Evolutionary conservation across 2,797 vertebrate species (phyloP).

Genomic region (Furcifer pardalis): DNA sequence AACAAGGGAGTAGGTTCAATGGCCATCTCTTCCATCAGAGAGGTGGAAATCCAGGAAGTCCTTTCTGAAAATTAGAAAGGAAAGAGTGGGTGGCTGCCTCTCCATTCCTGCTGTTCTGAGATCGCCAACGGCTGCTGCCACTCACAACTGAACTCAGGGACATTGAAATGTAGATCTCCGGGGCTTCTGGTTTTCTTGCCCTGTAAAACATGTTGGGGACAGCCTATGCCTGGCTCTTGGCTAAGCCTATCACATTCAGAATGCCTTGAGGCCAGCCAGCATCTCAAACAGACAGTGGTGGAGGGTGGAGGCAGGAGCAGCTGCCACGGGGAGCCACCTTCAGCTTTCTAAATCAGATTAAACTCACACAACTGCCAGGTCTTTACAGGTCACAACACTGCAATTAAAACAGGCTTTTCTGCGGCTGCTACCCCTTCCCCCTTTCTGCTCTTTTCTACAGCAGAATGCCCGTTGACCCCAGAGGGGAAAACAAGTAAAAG

Average conservation of each 20-base stretch:
- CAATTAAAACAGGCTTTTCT: slow-evolving; percentile 65
- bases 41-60: rapidly evolving
- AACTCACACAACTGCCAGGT: slow-evolving; percentile 19
- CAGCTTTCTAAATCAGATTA: slow-evolving; percentile 52
- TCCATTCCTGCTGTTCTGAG: background rate
- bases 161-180: background rate
- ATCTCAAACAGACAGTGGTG: background rate
- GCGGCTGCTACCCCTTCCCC: background rate
- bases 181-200: background rate
- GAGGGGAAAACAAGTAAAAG: background rate
- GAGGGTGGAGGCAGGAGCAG: slow-evolving; percentile 15
- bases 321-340: background rate
- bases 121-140: background rate
- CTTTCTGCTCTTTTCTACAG: background rate
- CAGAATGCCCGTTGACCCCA: slow-evolving; percentile 19
- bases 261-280: slow-evolving; percentile 25
- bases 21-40: background rate
- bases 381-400: slow-evolving; percentile 36
- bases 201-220: background rate
- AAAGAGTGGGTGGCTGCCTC: rapidly evolving
- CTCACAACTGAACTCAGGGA: background rate
- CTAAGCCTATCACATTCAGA: slow-evolving; percentile 49
- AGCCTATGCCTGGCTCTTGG: slow-evolving; percentile 52
- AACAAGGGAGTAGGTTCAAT: background rate
- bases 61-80: rapidly evolving